These are phyloP conservation scores for Xylota segnis DNA, from an alignment of 2,888 invertebrate genomes.

Conservation along the genomic window DNA sequence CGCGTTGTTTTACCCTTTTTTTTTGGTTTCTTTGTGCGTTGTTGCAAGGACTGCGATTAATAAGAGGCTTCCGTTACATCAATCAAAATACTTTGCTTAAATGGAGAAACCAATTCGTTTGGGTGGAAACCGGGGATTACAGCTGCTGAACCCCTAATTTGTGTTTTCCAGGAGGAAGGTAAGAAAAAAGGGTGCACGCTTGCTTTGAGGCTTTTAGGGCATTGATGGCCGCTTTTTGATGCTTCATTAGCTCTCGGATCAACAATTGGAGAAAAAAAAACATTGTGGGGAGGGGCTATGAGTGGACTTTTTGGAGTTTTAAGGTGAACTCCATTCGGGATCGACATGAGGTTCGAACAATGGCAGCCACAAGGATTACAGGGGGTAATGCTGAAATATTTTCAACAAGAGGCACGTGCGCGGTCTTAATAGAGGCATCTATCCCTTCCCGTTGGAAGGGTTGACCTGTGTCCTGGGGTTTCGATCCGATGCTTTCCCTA, in stretches of 20 bases:
- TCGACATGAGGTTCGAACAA: background rate
- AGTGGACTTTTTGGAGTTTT: background rate
- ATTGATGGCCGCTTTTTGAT: slow-evolving; percentile 36
- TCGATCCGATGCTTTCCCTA: too few relatives aligned
- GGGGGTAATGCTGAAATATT: background rate
- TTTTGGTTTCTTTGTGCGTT: background rate
- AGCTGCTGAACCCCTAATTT: too few relatives aligned
- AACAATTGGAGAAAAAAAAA: background rate
- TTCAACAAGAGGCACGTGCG: background rate
- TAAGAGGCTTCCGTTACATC: slow-evolving; percentile 44
- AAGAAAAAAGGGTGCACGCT: slow-evolving; percentile 4
- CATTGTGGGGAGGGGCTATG: background rate
- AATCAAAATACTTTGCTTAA: slow-evolving; percentile 31
- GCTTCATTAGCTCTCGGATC: slow-evolving; percentile 34
- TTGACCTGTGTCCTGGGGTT: too few relatives aligned
- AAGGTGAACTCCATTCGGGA: background rate
- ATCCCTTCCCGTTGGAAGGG: too few relatives aligned
- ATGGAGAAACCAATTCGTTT: slow-evolving; percentile 44
- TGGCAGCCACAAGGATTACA: background rate
- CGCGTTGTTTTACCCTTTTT: slow-evolving; percentile 6
- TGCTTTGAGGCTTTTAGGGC: background rate
- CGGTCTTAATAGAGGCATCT: background rate
- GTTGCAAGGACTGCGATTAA: slow-evolving; percentile 24
- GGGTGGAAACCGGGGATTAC: slow-evolving; percentile 23
- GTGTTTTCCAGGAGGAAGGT: slow-evolving; percentile 22